Base-by-base conservation (phyloP, 2,797 vertebrate species). In the Okamejei kenojei region DNA sequence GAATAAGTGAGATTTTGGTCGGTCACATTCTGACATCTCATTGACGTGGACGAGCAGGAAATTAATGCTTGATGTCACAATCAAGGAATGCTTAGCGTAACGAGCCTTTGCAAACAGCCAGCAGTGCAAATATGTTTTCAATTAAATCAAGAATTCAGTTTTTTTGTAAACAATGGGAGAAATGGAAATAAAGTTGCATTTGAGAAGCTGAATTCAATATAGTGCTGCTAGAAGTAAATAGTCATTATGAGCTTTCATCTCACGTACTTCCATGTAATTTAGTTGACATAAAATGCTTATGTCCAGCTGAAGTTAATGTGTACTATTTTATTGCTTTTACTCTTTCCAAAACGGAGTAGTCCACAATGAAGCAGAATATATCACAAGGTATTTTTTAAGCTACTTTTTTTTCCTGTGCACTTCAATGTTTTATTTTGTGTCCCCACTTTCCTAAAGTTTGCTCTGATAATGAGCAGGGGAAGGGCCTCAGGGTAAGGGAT, bases 121-220 rank as follows among this genome's bases (percentile, higher is more conserved):
- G 65, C 10, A 11, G 32, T 35, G 19, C 17, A 90, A 90, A 90
- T 90, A 90, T 90, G 65, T 65, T 90, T 90, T 90, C 88, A 90
- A 90, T 90, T 71, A 68, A 84, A 23, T 63, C 71, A 74, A 84
- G 61, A 21, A 35, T 11, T 23, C 23, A 10, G 26, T 61, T 71
- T 35, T 90, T 71, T 71, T 90, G 32, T 26, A 38, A 90, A 71
- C 88, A 90, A 71, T 68, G 35, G 65, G 5, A 90, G 63, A 68
- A 90, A 26, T 90, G 65, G 63, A 73, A 90, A 21, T 71, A 71
- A 17, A 90, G 68, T 90, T 71, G 65, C 68, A 32, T 23, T 71
- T 90, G 88, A 71, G 68, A 35, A 90, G 17, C 15, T 90, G 65
- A 90, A 38, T 90, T 90, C 88, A 68, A 35, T 38, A 90, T 71